phyloP scores from a whole-genome alignment of 2,888 invertebrate genomes.

The Cheilosia pagana region DNA sequence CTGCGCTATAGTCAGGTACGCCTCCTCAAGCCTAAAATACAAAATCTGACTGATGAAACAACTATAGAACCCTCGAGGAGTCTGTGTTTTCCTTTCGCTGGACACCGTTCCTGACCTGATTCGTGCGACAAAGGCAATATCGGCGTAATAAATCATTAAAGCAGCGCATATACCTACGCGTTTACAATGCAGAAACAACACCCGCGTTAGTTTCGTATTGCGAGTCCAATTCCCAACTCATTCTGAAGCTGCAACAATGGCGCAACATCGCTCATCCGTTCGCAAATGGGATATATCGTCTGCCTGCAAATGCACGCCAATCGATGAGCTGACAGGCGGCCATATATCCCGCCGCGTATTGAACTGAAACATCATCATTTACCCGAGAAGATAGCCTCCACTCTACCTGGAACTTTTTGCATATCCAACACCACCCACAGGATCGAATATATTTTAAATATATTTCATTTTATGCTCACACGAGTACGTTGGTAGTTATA shows the following conservation, averaged over 20 bases:
- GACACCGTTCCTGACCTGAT: neutral
- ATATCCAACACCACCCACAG: neutral
- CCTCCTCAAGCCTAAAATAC: too few relatives aligned
- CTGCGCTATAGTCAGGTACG: too few relatives aligned
- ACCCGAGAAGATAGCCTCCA: constrained; percentile 52
- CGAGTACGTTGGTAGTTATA: constrained; percentile 14
- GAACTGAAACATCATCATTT: constrained; percentile 71
- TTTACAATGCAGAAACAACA: neutral
- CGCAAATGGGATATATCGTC: constrained; percentile 24
- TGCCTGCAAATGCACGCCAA: constrained; percentile 59
- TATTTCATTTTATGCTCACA: constrained; percentile 58
- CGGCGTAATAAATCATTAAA: constrained; percentile 33
- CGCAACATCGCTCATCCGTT: constrained; percentile 46
- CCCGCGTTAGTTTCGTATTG: neutral
- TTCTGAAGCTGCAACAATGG: constrained; percentile 30
- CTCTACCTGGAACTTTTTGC: constrained; percentile 13
- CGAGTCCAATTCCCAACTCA: constrained; percentile 17
- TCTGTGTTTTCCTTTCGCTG: too few relatives aligned
- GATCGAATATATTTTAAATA: constrained; percentile 62
- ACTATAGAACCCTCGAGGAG: too few relatives aligned
- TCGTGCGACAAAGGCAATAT: constrained; percentile 1
- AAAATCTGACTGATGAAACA: too few relatives aligned
- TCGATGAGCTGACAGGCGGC: constrained; percentile 61
- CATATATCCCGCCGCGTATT: constrained; percentile 58
- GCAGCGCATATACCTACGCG: neutral